Evolutionary conservation across 2,113 vertebrate genomes (phyloP).

Genomic region (Dasypus novemcinctus): DNA sequence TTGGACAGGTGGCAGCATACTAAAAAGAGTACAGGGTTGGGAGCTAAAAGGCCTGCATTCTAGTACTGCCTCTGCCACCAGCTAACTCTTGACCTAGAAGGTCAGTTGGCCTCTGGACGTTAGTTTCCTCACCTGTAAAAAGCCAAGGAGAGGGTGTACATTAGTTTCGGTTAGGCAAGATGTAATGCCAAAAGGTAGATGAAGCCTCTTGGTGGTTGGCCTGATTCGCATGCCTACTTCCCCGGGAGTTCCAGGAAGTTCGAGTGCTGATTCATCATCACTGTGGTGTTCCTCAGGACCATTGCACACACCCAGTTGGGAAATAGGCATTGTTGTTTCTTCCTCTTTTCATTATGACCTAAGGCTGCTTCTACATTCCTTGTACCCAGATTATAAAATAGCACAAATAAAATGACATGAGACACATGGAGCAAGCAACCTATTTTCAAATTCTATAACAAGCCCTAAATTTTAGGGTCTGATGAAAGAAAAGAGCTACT

Average conservation of each 20-base stretch:
- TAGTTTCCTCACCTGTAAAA: background rate
- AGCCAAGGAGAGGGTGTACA: background rate
- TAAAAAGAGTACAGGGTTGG: background rate
- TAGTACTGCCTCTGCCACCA: background rate
- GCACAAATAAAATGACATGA: background rate
- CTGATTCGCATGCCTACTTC: background rate
- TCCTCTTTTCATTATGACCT: background rate
- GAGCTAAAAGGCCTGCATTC: background rate
- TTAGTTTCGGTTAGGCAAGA: background rate
- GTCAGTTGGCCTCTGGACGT: background rate
- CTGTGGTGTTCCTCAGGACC: background rate
- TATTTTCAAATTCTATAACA: background rate
- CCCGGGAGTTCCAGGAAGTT: constrained; percentile 27
- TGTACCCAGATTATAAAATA: background rate
- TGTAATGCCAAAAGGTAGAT: background rate
- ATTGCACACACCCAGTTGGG: constrained; percentile 12
- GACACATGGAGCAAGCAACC: background rate
- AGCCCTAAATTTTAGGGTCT: background rate
- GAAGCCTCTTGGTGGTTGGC: background rate
- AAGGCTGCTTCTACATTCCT: background rate
- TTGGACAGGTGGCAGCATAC: background rate
- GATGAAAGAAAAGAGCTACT: background rate
- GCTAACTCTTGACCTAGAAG: background rate
- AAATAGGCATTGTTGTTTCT: background rate
- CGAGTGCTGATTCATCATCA: constrained; percentile 42